Conservation (phyloP, 2,113 vertebrate genomes). For the Pomatostomus ruficeps region DNA sequence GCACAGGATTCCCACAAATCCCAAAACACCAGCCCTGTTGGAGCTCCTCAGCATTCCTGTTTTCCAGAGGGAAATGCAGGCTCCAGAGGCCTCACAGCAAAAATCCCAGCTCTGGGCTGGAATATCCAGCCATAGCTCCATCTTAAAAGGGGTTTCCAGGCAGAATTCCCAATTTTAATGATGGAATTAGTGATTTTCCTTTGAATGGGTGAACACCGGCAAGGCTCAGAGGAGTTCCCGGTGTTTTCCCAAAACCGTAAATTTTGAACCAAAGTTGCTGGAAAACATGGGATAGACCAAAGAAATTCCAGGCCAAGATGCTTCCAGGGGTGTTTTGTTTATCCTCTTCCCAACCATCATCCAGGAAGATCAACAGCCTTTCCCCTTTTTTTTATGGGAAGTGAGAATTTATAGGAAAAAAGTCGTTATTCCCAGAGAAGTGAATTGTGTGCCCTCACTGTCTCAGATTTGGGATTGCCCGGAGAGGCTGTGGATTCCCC, state of each 20-base stretch:
- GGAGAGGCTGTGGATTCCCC: no score
- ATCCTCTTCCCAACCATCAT: not conserved
- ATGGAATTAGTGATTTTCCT: not conserved
- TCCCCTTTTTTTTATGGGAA: no score
- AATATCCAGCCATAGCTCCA: not conserved
- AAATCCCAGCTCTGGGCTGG: not conserved
- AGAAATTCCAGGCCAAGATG: not conserved
- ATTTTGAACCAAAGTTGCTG: not conserved
- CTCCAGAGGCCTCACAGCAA: not conserved
- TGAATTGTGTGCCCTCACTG: no score
- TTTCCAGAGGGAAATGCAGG: not conserved
- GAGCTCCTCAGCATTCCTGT: not conserved
- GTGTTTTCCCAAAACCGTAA: not conserved
- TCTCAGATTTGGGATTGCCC: no score
- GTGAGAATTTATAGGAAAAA: no score
- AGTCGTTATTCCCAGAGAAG: no score
- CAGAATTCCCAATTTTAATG: not conserved
- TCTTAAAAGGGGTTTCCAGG: not conserved
- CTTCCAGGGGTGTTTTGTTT: not conserved
- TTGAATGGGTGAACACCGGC: not conserved
- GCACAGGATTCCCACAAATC: not conserved
- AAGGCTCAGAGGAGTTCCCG: not conserved
- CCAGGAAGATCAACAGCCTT: not conserved
- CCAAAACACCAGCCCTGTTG: not conserved
- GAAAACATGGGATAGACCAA: not conserved